Evolutionary conservation across 2,888 invertebrate genomes (phyloP).

Genomic region (Coremacera marginata): DNA sequence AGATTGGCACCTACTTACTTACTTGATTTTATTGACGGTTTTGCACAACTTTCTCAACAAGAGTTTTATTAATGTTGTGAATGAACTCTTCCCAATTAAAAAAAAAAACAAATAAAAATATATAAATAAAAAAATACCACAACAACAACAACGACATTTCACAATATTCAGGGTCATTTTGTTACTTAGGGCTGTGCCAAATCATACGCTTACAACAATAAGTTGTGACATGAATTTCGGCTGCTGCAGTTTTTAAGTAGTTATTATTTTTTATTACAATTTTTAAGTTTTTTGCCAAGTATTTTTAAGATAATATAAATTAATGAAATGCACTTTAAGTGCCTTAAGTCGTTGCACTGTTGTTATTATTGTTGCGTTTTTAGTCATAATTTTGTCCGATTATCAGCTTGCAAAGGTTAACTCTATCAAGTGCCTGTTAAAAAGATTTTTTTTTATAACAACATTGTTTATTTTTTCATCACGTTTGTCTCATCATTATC

Average conservation of each 20-base stretch:
- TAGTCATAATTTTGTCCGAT: background rate
- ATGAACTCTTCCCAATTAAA: background rate
- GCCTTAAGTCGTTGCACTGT: background rate
- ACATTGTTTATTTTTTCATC: too few species aligned
- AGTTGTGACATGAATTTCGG: conserved; percentile 28
- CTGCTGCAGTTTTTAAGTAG: background rate
- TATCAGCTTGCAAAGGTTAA: background rate
- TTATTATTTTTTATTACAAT: background rate
- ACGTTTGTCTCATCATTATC: too few species aligned
- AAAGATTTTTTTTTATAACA: background rate
- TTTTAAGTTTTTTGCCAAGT: background rate
- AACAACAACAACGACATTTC: conserved; percentile 24
- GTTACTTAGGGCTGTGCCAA: conserved; percentile 20
- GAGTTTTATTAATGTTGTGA: background rate
- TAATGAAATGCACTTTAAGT: conserved; percentile 17
- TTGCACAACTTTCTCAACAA: conserved; percentile 44
- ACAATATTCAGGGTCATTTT: conserved; percentile 42
- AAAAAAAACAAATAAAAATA: background rate
- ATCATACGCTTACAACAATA: conserved; percentile 15
- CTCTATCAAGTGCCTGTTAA: background rate
- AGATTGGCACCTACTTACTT: background rate
- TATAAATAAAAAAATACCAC: too few species aligned
- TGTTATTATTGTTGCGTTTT: background rate
- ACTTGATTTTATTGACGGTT: conserved; percentile 12
- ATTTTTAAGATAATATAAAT: background rate